Evolutionary conservation across 2,797 vertebrate genomes (phyloP).

Genomic region (Macropodus opercularis): DNA sequence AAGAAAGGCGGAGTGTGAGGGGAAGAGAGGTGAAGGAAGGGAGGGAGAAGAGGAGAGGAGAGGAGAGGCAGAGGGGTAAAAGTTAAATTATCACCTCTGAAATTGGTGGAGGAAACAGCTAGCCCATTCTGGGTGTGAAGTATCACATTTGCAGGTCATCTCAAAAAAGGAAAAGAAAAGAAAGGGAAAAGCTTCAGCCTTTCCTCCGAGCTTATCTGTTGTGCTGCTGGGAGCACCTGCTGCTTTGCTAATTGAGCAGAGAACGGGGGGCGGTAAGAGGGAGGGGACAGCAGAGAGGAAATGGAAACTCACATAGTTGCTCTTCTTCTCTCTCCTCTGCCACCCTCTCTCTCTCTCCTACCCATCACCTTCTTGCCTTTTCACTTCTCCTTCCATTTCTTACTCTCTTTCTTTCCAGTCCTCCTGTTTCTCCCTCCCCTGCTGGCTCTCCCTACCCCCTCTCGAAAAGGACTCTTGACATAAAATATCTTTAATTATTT

Average conservation of each 20-base stretch:
- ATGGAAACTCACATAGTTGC: slow-evolving; percentile 78
- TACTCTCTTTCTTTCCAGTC: slow-evolving; percentile 43
- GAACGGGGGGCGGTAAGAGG: slow-evolving; percentile 78
- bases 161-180: slow-evolving; percentile 74
- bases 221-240: slow-evolving; percentile 90
- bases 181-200: slow-evolving; percentile 81
- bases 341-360: slow-evolving; percentile 33
- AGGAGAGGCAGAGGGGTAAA: slow-evolving; percentile 65
- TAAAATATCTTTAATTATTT: slow-evolving; percentile 92
- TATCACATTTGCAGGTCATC: slow-evolving; percentile 91
- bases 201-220: slow-evolving; percentile 85
- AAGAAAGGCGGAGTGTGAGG: slow-evolving; percentile 18
- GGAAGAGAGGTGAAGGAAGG: slow-evolving; percentile 14
- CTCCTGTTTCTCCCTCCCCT: slow-evolving; percentile 46
- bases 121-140: slow-evolving; percentile 92
- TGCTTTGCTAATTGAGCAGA: slow-evolving; percentile 95
- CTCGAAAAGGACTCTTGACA: slow-evolving; percentile 87
- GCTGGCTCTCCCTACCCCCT: slow-evolving; percentile 69
- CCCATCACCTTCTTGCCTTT: slow-evolving; percentile 52
- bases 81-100: slow-evolving; percentile 97
- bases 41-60: slow-evolving; percentile 14
- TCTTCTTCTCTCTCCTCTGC: slow-evolving; percentile 51
- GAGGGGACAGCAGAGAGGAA: slow-evolving; percentile 64
- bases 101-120: slow-evolving; percentile 89
- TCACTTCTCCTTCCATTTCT: slow-evolving; percentile 54